These are phyloP conservation scores for Fratercula arctica DNA, from an alignment of 2,797 vertebrate genomes.

Conservation along the genomic window DNA sequence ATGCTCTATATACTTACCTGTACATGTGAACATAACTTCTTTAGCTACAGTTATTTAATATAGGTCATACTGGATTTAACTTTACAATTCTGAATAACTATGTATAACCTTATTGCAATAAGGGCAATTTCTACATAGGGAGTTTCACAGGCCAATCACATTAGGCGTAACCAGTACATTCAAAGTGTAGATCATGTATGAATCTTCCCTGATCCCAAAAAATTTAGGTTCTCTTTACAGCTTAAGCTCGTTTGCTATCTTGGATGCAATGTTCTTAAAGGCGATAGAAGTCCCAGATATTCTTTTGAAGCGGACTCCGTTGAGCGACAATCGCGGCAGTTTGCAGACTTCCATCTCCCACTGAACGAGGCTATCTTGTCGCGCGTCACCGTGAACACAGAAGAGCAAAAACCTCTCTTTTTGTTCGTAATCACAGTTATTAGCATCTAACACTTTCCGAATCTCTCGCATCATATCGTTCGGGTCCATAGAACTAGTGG, in stretches of 20 bases:
- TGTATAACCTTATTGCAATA: slow-evolving; percentile 93
- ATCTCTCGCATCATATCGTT: slow-evolving; percentile 98
- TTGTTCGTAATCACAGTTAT: slow-evolving; percentile 97
- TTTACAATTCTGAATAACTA: slow-evolving; percentile 86
- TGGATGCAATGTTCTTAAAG: slow-evolving; percentile 99
- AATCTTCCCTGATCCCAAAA: slow-evolving; percentile 76
- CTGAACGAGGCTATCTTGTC: slow-evolving; percentile 94
- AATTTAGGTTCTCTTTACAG: slow-evolving; percentile 82
- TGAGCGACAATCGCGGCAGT: slow-evolving; percentile 94
- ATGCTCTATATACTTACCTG: slow-evolving; percentile 91
- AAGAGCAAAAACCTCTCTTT: slow-evolving; percentile 96
- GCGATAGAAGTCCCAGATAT: slow-evolving; percentile 98
- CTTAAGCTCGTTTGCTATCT: slow-evolving; percentile 98
- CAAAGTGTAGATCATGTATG: slow-evolving; percentile 72
- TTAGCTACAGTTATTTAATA: slow-evolving; percentile 81
- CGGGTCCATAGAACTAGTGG: slow-evolving; percentile 97
- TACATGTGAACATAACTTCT: slow-evolving; percentile 87
- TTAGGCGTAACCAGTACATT: slow-evolving; percentile 80
- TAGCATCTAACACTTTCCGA: slow-evolving; percentile 94
- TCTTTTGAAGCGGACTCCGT: slow-evolving; percentile 97
- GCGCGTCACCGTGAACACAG: slow-evolving; percentile 94
- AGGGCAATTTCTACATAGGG: slow-evolving; percentile 83
- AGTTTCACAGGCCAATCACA: slow-evolving; percentile 80
- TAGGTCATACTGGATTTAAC: slow-evolving; percentile 83
- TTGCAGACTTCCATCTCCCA: slow-evolving; percentile 99